Evolutionary conservation across 2,113 vertebrate genomes (phyloP).

Genomic region (Perognathus longimembris): DNA sequence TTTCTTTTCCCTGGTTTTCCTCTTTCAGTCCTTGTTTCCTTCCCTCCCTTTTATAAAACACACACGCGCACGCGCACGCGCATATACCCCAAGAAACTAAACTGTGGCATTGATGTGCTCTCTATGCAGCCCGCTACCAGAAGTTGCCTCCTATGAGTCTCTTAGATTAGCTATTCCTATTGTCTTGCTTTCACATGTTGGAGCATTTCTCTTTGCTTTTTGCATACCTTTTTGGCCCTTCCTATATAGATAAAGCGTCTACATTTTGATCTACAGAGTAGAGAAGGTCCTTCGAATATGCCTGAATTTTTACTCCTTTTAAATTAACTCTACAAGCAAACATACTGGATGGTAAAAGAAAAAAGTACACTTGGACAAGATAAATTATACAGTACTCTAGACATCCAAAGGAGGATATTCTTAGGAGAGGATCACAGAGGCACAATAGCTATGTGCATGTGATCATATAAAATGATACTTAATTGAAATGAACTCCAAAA

Average conservation of each 20-base stretch:
- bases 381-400: no score
- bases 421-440: no score
- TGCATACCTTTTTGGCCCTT: not conserved
- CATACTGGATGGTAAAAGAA: no score
- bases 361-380: no score
- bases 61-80: not conserved
- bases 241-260: not conserved
- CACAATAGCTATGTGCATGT: no score
- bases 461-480: no score
- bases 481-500: no score
- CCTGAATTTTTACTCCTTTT: not conserved
- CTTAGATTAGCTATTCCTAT: not conserved
- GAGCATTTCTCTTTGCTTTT: no score
- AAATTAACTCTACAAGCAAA: not conserved
- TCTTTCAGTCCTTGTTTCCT: not conserved
- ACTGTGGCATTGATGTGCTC: not conserved
- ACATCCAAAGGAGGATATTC: no score
- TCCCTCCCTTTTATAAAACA: not conserved
- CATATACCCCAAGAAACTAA: not conserved
- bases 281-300: not conserved
- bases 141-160: not conserved
- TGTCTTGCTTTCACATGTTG: not conserved
- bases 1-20: not conserved
- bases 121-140: not conserved
- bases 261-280: not conserved